Conservation (phyloP, 2,797 vertebrate genomes). For the Manis crassicaudata region DNA sequence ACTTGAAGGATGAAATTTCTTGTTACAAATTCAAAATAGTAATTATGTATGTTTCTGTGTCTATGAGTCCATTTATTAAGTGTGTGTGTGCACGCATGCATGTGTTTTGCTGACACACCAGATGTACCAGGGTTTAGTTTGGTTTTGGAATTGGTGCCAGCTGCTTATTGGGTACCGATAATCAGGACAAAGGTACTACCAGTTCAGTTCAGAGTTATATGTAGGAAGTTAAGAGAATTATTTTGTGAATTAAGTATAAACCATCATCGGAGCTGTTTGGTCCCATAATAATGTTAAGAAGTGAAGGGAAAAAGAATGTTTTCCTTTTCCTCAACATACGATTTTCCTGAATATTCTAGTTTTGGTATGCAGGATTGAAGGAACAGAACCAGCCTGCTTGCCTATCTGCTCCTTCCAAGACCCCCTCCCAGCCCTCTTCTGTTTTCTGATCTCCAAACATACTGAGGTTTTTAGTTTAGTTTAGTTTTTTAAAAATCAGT, state of each 20-base stretch:
- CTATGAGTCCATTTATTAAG: not conserved
- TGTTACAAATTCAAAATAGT: not conserved
- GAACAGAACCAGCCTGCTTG: not conserved
- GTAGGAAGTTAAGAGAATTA: not conserved
- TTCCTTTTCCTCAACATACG: not conserved
- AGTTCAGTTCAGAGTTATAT: not conserved
- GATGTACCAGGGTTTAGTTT: not conserved
- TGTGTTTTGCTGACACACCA: not conserved
- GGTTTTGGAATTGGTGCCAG: not conserved
- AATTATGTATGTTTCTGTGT: not conserved
- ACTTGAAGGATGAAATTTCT: not conserved
- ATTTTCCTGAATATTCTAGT: not conserved
- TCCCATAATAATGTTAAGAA: not conserved
- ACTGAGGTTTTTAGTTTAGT: not conserved
- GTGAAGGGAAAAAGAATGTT: not conserved
- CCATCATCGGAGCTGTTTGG: not conserved
- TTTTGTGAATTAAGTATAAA: not conserved
- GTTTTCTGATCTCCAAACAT: not conserved
- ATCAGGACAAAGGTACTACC: not conserved
- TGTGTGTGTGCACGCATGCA: not conserved
- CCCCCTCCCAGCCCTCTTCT: not conserved
- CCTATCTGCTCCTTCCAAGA: not conserved
- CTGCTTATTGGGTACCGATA: not conserved
- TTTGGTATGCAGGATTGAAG: not conserved
- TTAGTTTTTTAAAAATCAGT: not conserved